Evolutionary conservation across 2,113 vertebrate genomes (phyloP), one percentile per base, ranked within the genome.

Genomic region (Tyto alba): DNA sequence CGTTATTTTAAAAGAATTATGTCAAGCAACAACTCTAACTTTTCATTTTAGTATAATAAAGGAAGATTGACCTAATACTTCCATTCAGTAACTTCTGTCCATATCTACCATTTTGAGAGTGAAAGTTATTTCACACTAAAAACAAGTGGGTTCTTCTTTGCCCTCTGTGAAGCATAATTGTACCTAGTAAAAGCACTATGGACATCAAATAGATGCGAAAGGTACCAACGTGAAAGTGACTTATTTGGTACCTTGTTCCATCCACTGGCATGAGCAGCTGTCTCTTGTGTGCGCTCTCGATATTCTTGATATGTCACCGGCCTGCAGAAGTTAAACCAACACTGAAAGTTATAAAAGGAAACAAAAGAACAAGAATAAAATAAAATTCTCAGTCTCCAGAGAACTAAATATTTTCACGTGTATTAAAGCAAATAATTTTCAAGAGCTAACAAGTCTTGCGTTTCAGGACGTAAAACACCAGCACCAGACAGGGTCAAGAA

Each of bases 281-380:
- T 93, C 83, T 98, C 98, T 82, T 98, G 94, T 4, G 98, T 95
- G 72, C 98, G 96, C 69, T 98, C 98, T 93, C 97, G 98, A 75
- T 98, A 99, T 55, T 95, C 95, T 83, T 99, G 98, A 53, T 99
- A 99, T 3, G 98, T 99, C 96, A 99, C 96, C 43, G 98, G 98
- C 97, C 99, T 99, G 97, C 87, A 98, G 94, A 87, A 95, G 96
- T 95, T 92, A 97, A 96, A 96, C 48, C 94, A 96, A 97, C 95
- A 96, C 89, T 75, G 64, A 96, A 78, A 91, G 95, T 97, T 92
- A 96, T 76, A 89, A 94, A 94, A 95, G 91, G 89, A 94, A 97
- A 97, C 86, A 91, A 89, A 93, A 94, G 74, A 92, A 85, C 30
- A 43, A 72, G 79, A 96, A 93, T 83, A 81, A 89, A 95, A 96